Conservation (phyloP, 2,888 invertebrate species). For the Athalia circularis region DNA sequence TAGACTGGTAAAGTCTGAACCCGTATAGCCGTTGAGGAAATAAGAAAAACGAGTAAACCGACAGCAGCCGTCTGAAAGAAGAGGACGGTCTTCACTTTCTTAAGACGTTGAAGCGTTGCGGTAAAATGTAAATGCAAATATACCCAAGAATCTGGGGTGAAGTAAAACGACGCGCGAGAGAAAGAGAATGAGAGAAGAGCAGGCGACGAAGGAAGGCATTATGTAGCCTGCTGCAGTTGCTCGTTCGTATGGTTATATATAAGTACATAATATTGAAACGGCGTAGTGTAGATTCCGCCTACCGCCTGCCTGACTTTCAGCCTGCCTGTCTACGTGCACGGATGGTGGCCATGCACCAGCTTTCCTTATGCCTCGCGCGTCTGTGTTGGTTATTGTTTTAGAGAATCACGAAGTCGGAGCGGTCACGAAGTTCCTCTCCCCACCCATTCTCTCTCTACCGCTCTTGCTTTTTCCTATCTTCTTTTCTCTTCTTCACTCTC, state of each 20-base stretch:
- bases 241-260: no score
- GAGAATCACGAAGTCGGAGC: conserved; percentile 58
- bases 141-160: conserved; percentile 39
- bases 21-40: background rate
- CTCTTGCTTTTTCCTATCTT: conserved; percentile 46
- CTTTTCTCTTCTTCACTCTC: conserved; percentile 52
- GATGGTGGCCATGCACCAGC: conserved; percentile 49
- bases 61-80: background rate
- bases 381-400: conserved; percentile 60
- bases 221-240: conserved; percentile 10
- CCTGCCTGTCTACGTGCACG: conserved; percentile 49
- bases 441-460: conserved; percentile 31
- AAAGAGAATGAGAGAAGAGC: background rate
- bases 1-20: background rate
- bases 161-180: conserved; percentile 36
- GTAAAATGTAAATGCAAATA: conserved; percentile 37
- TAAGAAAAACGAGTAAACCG: background rate
- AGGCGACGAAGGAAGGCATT: conserved; percentile 34
- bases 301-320: conserved; percentile 5
- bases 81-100: conserved; percentile 17
- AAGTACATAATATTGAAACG: conserved; percentile 10
- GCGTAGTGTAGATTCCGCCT: conserved; percentile 32
- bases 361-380: conserved; percentile 38
- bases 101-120: conserved; percentile 33
- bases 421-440: conserved; percentile 55